A percentile compares a stretch with the other conserved stretches of the same genome.
phyloP scores from a whole-genome alignment of 1,140 invertebrate species.

The Phthorimaea operculella region DNA sequence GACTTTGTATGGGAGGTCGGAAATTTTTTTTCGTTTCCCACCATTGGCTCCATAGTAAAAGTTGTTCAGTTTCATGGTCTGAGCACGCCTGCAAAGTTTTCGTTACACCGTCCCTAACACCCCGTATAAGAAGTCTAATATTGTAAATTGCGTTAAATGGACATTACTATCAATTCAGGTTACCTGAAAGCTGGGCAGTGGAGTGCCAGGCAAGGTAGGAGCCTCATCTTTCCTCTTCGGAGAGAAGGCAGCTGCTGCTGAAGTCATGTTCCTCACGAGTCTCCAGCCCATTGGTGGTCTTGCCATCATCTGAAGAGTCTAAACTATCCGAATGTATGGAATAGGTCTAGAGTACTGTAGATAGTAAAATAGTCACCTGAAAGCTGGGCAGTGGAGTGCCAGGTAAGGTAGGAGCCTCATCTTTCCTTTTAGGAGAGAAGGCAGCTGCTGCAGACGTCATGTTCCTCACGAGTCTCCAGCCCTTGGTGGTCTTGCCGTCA shows the following conservation, averaged over 20 bases:
- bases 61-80: no score
- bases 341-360: no score
- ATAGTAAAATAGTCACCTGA: no score
- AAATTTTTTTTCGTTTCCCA: no score
- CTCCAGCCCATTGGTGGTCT: conserved; percentile 30
- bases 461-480: conserved; percentile 43
- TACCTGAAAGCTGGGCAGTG: conserved; percentile 51
- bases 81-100: no score
- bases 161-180: no score
- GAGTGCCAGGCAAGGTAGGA: conserved; percentile 58
- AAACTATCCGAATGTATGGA: conserved; percentile 24
- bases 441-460: conserved; percentile 49
- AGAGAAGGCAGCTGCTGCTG: conserved; percentile 55
- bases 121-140: no score
- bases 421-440: conserved; percentile 42
- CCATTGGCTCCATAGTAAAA: no score
- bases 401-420: conserved; percentile 40
- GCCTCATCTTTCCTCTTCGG: conserved; percentile 29
- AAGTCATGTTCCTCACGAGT: conserved; percentile 39
- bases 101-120: no score
- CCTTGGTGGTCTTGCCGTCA: conserved; percentile 26
- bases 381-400: conserved; percentile 61
- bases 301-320: conserved; percentile 39
- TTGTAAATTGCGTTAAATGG: no score
- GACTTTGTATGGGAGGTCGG: no score